Percentiles rank a stretch among this genome's conserved stretches.
These are phyloP conservation scores for Seriola aureovittata DNA, from an alignment of 2,113 vertebrate species.

Conservation along the genomic window DNA sequence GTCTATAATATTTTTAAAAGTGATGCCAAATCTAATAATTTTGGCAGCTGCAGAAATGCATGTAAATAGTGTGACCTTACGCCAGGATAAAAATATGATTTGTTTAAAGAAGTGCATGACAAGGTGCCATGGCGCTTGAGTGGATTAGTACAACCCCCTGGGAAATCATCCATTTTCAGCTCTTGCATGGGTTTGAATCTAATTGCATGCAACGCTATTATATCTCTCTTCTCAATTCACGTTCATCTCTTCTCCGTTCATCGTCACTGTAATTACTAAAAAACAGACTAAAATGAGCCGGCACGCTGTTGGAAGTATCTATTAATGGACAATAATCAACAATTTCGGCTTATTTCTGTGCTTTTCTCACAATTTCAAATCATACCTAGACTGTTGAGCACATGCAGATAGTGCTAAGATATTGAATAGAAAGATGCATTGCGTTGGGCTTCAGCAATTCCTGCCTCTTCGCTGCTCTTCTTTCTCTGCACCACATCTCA, in stretches of 20 bases:
- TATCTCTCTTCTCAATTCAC: slow-evolving; percentile 55
- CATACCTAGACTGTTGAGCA: background rate
- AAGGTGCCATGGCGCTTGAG: slow-evolving; percentile 77
- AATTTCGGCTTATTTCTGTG: slow-evolving; percentile 10
- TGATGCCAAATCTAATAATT: slow-evolving; percentile 47
- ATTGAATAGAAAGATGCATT: background rate
- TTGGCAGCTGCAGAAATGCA: slow-evolving; percentile 55
- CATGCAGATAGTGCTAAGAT: slow-evolving; percentile 1
- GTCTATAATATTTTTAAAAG: slow-evolving; percentile 38
- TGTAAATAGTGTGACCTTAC: slow-evolving; percentile 72
- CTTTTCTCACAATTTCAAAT: slow-evolving; percentile 16
- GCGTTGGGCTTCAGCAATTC: background rate
- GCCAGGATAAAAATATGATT: slow-evolving; percentile 75
- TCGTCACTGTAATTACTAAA: slow-evolving; percentile 47
- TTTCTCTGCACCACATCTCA: background rate
- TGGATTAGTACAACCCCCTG: slow-evolving; percentile 75
- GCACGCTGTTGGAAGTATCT: slow-evolving; percentile 24
- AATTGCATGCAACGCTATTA: slow-evolving; percentile 69
- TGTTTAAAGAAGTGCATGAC: slow-evolving; percentile 79
- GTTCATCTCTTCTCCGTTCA: slow-evolving; percentile 24
- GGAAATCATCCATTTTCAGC: slow-evolving; percentile 80
- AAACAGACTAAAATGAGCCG: slow-evolving; percentile 32
- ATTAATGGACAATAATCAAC: slow-evolving; percentile 41
- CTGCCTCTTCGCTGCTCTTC: background rate
- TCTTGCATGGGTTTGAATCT: slow-evolving; percentile 73